These are phyloP conservation scores for Drosophila santomea DNA, from an alignment of 1,140 invertebrate species.

Conservation along the genomic window DNA sequence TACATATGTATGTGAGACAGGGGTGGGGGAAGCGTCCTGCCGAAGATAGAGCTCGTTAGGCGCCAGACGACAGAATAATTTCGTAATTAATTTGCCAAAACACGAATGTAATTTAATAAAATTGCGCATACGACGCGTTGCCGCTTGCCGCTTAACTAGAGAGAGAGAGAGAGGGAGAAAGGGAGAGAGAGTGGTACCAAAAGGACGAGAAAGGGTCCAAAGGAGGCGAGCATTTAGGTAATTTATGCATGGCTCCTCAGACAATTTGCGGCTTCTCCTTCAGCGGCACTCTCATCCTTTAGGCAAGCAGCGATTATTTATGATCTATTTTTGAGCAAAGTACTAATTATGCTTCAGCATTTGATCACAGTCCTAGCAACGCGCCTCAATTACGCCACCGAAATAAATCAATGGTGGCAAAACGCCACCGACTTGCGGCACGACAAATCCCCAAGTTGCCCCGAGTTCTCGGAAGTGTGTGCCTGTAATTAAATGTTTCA, in stretches of 20 bases:
- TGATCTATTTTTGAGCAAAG: slow-evolving; percentile 78
- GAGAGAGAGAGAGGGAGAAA: neutral
- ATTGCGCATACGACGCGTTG: slow-evolving; percentile 79
- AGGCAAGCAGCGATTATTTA: slow-evolving; percentile 71
- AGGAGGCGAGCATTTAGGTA: slow-evolving; percentile 65
- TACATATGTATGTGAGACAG: slow-evolving; percentile 35
- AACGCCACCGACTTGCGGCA: slow-evolving; percentile 25
- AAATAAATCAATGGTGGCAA: slow-evolving; percentile 69
- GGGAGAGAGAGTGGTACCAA: neutral
- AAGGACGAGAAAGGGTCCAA: slow-evolving; percentile 18
- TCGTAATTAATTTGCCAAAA: slow-evolving; percentile 83
- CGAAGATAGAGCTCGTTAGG: slow-evolving; percentile 61
- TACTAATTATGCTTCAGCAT: slow-evolving; percentile 75
- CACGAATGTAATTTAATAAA: slow-evolving; percentile 84
- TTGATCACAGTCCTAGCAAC: slow-evolving; percentile 58
- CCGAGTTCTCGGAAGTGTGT: slow-evolving; percentile 10
- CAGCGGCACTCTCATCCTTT: slow-evolving; percentile 17
- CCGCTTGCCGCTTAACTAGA: slow-evolving; percentile 18
- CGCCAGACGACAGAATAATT: slow-evolving; percentile 78
- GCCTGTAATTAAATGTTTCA: slow-evolving; percentile 1
- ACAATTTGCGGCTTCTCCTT: slow-evolving; percentile 58
- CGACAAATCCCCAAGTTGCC: slow-evolving; percentile 14
- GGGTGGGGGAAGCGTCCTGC: slow-evolving; percentile 9
- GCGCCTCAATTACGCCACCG: slow-evolving; percentile 70
- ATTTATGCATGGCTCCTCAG: slow-evolving; percentile 66